These are phyloP conservation scores for Spinibarbus caldwelli DNA, from an alignment of 2,797 vertebrate species.

Conservation along the genomic window DNA sequence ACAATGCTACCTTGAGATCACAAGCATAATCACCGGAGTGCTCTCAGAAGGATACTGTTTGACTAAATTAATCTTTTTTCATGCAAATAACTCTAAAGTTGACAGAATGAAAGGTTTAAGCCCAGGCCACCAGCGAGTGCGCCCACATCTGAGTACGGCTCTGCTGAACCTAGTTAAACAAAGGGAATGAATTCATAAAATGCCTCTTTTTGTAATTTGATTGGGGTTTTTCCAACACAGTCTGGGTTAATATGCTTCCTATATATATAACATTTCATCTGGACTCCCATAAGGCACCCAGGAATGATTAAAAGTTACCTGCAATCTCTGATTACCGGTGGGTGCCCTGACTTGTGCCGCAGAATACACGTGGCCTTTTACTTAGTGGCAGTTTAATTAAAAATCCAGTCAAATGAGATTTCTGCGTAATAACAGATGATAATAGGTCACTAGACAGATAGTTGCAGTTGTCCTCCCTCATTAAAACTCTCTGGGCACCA, in stretches of 20 bases:
- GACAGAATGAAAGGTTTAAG: neutral
- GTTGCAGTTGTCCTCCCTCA: constrained; percentile 74
- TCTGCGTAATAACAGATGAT: constrained; percentile 74
- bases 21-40: neutral
- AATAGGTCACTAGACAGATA: constrained; percentile 78
- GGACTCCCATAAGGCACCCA: constrained; percentile 60
- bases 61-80: neutral
- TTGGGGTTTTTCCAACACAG: neutral
- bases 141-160: neutral
- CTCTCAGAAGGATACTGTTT: neutral
- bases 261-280: constrained; percentile 67
- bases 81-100: constrained; percentile 5
- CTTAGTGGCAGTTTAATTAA: constrained; percentile 77
- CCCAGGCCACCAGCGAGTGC: neutral
- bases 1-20: constrained; percentile 19
- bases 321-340: constrained; percentile 69
- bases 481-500: constrained; percentile 76
- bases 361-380: constrained; percentile 70
- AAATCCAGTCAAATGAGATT: constrained; percentile 79
- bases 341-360: constrained; percentile 66
- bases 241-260: neutral
- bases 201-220: constrained; percentile 5
- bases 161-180: neutral
- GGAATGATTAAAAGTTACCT: constrained; percentile 78
- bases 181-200: neutral